Base-by-base conservation (phyloP, 2,888 invertebrate species). In the Tiphia femorata region DNA sequence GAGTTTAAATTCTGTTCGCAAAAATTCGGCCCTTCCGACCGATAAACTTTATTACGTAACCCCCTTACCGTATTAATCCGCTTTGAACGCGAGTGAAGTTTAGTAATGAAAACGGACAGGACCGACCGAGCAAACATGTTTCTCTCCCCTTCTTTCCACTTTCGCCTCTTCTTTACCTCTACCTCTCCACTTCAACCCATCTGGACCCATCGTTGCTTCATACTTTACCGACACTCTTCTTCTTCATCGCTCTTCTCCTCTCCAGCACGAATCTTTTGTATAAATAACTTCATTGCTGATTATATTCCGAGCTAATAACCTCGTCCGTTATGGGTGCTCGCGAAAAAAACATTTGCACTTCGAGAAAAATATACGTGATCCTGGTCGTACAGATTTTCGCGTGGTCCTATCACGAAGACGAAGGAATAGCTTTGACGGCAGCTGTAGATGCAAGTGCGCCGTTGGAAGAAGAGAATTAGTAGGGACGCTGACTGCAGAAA, bases 241-340 rank as follows among this genome's bases (percentile, higher is more conserved):
- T n/a, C n/a, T n/a, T n/a, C n/a, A n/a, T n/a, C n/a, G n/a, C n/a
- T n/a, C n/a, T n/a, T n/a, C n/a, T n/a, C n/a, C n/a, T n/a, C n/a
- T n/a, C n/a, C n/a, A n/a, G n/a, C n/a, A n/a, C n/a, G 33, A 40
- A 68, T 70, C 65, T 62, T 68, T 64, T 53, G 62, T 58, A 54
- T 53, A 60, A 69, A 70, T 66, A 62, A 63, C 57, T 61, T 62
- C 46, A 63, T 62, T 67, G 64, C 64, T 76, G 64, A 72, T 73
- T 72, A 72, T 70, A 74, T 75, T 72, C 55, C 56, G 29, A 67
- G 64, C 65, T 69, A 73, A 73, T 70, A 61, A 73, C 46, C 48
- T 42, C 27, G 19, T 25, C 46, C n/a, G n/a, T n/a, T n/a, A n/a
- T n/a, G n/a, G n/a, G n/a, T n/a, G n/a, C n/a, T n/a, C n/a, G n/a